Conservation (phyloP, 35 echinoderm and acorn worm species). For the Apostichopus parvimensis region DNA sequence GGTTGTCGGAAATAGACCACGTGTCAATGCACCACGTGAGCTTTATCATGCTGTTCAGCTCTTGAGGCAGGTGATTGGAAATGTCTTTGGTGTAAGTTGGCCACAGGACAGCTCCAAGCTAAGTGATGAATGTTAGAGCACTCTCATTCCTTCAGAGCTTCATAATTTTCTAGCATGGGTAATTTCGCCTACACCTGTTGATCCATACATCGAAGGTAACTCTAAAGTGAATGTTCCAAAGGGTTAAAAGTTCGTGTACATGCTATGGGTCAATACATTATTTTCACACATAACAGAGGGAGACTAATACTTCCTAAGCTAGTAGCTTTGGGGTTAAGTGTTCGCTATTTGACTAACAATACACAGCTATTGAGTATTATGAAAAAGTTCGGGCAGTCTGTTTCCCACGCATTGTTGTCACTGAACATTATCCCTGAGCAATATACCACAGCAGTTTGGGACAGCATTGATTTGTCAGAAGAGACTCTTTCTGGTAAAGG, state of each 20-base stretch:
- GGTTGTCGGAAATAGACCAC: neutral
- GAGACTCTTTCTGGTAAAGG: slow-evolving; percentile 28
- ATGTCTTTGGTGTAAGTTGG: neutral
- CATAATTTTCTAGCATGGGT: no score
- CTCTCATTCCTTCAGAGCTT: slow-evolving; percentile 8
- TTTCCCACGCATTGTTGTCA: slow-evolving; percentile 10
- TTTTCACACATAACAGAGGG: no score
- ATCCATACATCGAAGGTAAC: no score
- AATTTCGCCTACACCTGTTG: no score
- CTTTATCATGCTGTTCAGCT: neutral
- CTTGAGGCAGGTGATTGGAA: neutral
- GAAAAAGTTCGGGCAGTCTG: slow-evolving; percentile 52
- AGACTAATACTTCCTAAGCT: no score
- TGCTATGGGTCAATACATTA: no score
- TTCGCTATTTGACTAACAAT: slow-evolving; percentile 45
- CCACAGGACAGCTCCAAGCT: neutral
- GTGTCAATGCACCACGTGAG: neutral
- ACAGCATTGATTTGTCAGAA: slow-evolving; percentile 39
- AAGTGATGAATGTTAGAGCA: neutral
- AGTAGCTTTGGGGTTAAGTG: neutral
- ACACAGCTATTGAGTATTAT: slow-evolving; percentile 30
- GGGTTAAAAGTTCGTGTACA: no score
- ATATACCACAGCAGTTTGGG: slow-evolving; percentile 9
- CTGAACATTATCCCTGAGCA: neutral
- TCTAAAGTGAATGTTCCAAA: no score